These are phyloP conservation scores for Parnassius smintheus DNA, from an alignment of 2,888 invertebrate genomes.

Conservation along the genomic window DNA sequence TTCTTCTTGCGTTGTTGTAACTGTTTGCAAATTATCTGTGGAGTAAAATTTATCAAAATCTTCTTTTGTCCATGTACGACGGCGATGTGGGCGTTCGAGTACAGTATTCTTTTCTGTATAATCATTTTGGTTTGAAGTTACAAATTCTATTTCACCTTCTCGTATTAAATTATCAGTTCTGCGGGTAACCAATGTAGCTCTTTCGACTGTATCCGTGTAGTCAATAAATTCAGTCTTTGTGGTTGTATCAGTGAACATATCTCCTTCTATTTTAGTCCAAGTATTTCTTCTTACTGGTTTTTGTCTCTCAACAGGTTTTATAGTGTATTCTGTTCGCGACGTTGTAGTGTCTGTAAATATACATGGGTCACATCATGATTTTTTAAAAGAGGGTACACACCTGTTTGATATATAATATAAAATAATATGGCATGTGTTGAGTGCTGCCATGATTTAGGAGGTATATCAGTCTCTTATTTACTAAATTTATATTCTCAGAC, in stretches of 20 bases:
- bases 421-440: too few species aligned
- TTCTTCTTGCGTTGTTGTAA: slow-evolving; percentile 85
- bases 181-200: slow-evolving; percentile 80
- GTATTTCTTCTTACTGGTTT: slow-evolving; percentile 86
- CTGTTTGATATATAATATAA: too few species aligned
- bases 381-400: too few species aligned
- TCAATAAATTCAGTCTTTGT: slow-evolving; percentile 84
- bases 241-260: slow-evolving; percentile 86
- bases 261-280: slow-evolving; percentile 89
- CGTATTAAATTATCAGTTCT: slow-evolving; percentile 84
- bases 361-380: too few species aligned
- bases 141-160: slow-evolving; percentile 85
- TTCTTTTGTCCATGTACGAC: slow-evolving; percentile 87
- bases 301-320: slow-evolving; percentile 83
- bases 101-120: slow-evolving; percentile 81
- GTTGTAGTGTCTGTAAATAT: slow-evolving; percentile 84
- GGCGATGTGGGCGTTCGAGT: slow-evolving; percentile 81
- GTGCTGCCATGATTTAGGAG: too few species aligned
- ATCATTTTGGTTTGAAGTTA: slow-evolving; percentile 83
- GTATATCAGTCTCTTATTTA: too few species aligned
- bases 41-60: slow-evolving; percentile 86
- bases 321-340: slow-evolving; percentile 84
- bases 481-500: too few species aligned
- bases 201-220: slow-evolving; percentile 80
- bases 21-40: slow-evolving; percentile 75